A percentile compares a stretch with the other conserved stretches of the same genome.
Conservation (phyloP, 2,888 invertebrate species). For the Rapana venosa region DNA sequence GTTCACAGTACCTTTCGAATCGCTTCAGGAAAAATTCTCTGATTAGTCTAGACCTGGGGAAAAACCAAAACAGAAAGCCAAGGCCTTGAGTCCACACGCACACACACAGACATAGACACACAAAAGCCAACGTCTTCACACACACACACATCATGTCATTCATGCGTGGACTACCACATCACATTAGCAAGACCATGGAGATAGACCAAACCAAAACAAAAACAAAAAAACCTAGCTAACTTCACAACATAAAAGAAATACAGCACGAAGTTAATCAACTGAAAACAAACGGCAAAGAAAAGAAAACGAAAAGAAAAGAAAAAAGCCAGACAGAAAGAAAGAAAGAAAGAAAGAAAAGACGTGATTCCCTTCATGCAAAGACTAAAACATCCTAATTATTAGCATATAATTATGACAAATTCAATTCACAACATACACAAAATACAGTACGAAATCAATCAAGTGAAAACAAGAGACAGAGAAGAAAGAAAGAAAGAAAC, state of each 20-base stretch:
- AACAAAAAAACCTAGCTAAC: neutral
- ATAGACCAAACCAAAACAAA: no score
- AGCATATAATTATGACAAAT: no score
- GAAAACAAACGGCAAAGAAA: neutral
- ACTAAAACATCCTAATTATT: no score
- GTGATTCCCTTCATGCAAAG: no score
- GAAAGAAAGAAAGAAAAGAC: neutral
- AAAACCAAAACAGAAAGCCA: slow-evolving; percentile 42
- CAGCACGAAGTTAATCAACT: neutral
- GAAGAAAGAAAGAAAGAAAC: neutral
- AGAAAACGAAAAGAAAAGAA: neutral
- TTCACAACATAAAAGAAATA: neutral
- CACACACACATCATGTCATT: no score
- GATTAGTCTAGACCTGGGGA: slow-evolving; percentile 52
- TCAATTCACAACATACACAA: no score
- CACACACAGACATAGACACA: no score
- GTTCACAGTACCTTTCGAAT: slow-evolving; percentile 50
- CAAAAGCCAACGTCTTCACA: no score
- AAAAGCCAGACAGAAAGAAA: no score
- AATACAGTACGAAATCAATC: no score
- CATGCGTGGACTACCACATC: no score
- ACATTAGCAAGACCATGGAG: no score
- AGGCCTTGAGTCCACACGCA: neutral
- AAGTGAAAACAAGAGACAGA: neutral
- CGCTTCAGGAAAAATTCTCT: slow-evolving; percentile 53